Evolutionary conservation across 1,140 invertebrate species (phyloP).

Genomic region (Neomicropteryx cornuta): DNA sequence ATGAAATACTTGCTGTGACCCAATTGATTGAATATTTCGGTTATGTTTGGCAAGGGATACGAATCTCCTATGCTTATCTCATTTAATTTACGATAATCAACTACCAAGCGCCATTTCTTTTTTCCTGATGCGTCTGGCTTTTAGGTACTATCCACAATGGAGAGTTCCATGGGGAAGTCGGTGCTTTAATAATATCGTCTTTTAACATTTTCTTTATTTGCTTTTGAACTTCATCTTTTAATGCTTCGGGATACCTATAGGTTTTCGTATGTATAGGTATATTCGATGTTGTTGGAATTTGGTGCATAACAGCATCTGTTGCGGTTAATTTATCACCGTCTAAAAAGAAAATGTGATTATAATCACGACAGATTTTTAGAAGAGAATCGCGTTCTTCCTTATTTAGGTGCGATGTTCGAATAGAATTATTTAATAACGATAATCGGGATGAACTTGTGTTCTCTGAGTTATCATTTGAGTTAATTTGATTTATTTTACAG

Average conservation of each 20-base stretch:
- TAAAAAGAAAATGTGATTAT: constrained; percentile 11
- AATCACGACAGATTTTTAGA: too few species aligned
- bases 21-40: constrained; percentile 34
- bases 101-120: constrained; percentile 22
- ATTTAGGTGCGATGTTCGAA: too few species aligned
- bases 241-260: constrained; percentile 20
- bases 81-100: constrained; percentile 26
- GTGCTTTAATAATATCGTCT: constrained; percentile 11
- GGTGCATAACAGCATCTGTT: too few species aligned
- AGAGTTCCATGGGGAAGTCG: constrained; percentile 8
- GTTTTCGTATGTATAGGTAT: constrained; percentile 19
- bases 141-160: too few species aligned
- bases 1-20: constrained; percentile 31
- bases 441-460: too few species aligned
- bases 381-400: too few species aligned
- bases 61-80: constrained; percentile 19
- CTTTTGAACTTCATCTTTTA: constrained; percentile 17
- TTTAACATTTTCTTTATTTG: constrained; percentile 14
- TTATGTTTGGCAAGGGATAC: constrained; percentile 41
- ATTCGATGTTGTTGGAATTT: constrained; percentile 12
- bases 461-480: too few species aligned
- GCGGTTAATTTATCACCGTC: constrained; percentile 10
- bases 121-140: constrained; percentile 19
- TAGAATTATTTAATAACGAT: too few species aligned
- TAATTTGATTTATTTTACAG: too few species aligned